These are phyloP conservation scores for Drosophila tristis DNA, from an alignment of 1,140 invertebrate genomes.

Conservation along the genomic window DNA sequence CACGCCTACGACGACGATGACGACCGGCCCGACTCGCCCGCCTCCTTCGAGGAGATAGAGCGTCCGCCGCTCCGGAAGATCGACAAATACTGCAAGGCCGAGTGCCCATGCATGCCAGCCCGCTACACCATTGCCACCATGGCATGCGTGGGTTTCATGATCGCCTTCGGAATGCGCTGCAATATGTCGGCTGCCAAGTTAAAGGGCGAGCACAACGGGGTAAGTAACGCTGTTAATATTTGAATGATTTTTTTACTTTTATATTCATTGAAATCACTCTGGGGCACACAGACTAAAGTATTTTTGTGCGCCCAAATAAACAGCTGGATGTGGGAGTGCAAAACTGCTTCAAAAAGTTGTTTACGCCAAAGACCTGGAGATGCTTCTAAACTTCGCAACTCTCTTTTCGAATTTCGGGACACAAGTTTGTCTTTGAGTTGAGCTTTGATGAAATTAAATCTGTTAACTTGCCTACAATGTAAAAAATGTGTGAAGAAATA, in stretches of 20 bases:
- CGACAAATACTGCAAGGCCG: slow-evolving; percentile 94
- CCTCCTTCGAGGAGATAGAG: slow-evolving; percentile 89
- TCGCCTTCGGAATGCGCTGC: slow-evolving; percentile 97
- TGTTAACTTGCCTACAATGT: no score
- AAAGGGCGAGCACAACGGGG: slow-evolving; percentile 86
- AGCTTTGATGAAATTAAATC: no score
- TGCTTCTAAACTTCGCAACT: no score
- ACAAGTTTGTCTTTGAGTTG: no score
- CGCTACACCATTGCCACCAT: slow-evolving; percentile 94
- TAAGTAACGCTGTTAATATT: slow-evolving; percentile 57
- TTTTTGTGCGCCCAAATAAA: no score
- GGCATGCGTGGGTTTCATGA: slow-evolving; percentile 95
- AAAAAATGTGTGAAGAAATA: no score
- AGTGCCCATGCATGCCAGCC: slow-evolving; percentile 94
- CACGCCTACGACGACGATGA: slow-evolving; percentile 85
- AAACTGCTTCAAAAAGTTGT: no score
- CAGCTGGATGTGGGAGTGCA: no score
- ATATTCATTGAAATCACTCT: no score
- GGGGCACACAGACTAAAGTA: no score
- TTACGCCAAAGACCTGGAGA: no score
- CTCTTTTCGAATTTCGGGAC: no score
- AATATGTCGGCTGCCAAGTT: slow-evolving; percentile 98
- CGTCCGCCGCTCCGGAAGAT: slow-evolving; percentile 93
- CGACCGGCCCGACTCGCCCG: slow-evolving; percentile 88
- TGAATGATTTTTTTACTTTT: background rate